Evolutionary conservation across 2,113 vertebrate genomes (phyloP), one percentile per base, ranked within the genome.

Genomic region (Psittacula cyanocephala): DNA sequence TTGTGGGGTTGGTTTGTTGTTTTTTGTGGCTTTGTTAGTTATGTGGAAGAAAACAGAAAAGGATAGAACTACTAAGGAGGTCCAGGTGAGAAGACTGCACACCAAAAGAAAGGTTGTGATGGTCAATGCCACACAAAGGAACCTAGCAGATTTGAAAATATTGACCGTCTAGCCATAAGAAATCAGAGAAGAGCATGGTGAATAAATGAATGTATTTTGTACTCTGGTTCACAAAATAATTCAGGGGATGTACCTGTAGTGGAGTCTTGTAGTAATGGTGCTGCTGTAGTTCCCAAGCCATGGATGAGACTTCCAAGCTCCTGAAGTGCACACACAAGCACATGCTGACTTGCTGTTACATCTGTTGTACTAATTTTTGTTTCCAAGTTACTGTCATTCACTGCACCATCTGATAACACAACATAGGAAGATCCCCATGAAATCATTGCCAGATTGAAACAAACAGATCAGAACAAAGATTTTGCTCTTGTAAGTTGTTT

Each of bases 261-360:
- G 80, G 98, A 97, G 95, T 99, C 99, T n/a, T 98, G 98, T 10
- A 99, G 94, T 62, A 99, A 98, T 10, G 99, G 98, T 31, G 97
- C 97, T 14, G 98, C 98, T 20, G 98, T 98, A 81, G 99, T 98
- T 50, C 98, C 98, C 63, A 99, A 98, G 52, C 97, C 97, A 65
- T 98, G 93, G 24, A 99, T 75, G 74, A 99, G 97, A 75, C 97
- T 98, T 87, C 99, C 99, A n/a, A 99, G 98, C 43, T 99, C 99
- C 96, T 98, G 98, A 89, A 99, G 98, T 17, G 98, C 98, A 95
- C 99, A 99, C 35, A 99, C 98, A 94, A 99, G 91, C 60, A 98
- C 95, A 20, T 99, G 98, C 83, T 99, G 99, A 97, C 97, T 98
- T 60, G 97, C 97, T 49, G 97, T 91, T 63, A 98, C 60, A 52